Evolutionary conservation across 2,113 vertebrate genomes (phyloP), one percentile per base, ranked within the genome.

Genomic region (Lanius ludovicianus): DNA sequence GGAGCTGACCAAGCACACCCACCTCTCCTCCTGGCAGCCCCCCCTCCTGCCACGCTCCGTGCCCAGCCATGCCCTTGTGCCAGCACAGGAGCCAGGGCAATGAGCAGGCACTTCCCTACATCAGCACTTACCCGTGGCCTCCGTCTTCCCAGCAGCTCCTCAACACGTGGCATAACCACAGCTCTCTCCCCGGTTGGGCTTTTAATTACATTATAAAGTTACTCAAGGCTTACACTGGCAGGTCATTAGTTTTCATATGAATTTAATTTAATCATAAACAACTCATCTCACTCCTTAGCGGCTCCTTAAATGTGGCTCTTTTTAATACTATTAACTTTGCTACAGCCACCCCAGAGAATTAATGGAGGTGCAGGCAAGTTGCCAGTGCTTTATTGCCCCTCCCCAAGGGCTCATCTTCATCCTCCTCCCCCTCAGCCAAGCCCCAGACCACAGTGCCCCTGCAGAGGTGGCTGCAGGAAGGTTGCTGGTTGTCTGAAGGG

Each of bases 231-330:
- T 69, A 31, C 87, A 35, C 92, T 91, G 71, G 90, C 88, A 94
- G 88, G 87, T 92, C 92, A 93, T 95, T 96, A 82, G 87, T 76
- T 94, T 96, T 89, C 68, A 90, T 81, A 93, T 84, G 79, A 94
- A 94, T 96, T 95, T 93, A 92, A 94, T 96, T 96, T 88, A 84
- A 96, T 93, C 87, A 94, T 87, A 92, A 97, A 90, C 87, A 95
- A 90, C 94, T 90, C 86, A 81, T 94, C 90, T 96, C 70, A n/a
- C 49, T 88, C 89, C 69, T 95, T 93, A 88, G 79, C 90, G 91
- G 90, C 71, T 94, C 57, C 84, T 95, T 89, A 96, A 91, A 88
- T 20, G 60, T 57, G 64, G 59, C 50, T 88, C 73, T 30, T 90
- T 93, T 80, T 83, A 74, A 86, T 21, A 55, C 79, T 16, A 10